Percentiles rank a stretch among this genome's conserved stretches.
phyloP scores from a whole-genome alignment of 2,113 vertebrate genomes.

The Pipa parva region DNA sequence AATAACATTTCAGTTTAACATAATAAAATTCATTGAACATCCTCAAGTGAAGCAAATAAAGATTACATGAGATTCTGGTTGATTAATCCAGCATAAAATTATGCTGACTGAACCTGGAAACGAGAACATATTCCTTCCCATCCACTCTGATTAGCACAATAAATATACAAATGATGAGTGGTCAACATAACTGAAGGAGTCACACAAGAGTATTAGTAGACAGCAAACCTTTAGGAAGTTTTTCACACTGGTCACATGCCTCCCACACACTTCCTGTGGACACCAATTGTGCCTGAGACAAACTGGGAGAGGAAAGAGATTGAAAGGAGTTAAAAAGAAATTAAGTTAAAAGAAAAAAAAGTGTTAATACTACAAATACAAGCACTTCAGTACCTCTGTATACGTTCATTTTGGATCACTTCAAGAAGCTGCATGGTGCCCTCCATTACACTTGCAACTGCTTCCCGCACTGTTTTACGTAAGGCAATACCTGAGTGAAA shows the following conservation, averaged over 20 bases:
- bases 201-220: too few relatives aligned
- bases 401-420: slow-evolving; percentile 64
- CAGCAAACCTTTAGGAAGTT: slow-evolving; percentile 72
- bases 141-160: too few relatives aligned
- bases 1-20: too few relatives aligned
- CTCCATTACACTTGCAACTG: slow-evolving; percentile 73
- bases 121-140: too few relatives aligned
- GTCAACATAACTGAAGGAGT: too few relatives aligned
- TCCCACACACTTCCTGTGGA: slow-evolving; percentile 83
- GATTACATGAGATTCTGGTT: too few relatives aligned
- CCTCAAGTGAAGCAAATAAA: too few relatives aligned
- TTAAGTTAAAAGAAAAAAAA: slow-evolving; percentile 1
- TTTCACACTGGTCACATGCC: slow-evolving; percentile 71
- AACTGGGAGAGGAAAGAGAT: slow-evolving; percentile 53
- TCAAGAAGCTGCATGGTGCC: slow-evolving; percentile 78
- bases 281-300: slow-evolving; percentile 76
- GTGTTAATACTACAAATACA: not conserved
- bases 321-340: not conserved
- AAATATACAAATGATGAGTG: too few relatives aligned
- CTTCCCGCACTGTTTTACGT: slow-evolving; percentile 71
- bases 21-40: too few relatives aligned
- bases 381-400: slow-evolving; percentile 65
- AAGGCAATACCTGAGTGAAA: slow-evolving; percentile 72
- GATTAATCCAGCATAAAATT: too few relatives aligned
- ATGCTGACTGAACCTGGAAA: too few relatives aligned